Base-by-base conservation (phyloP, 2,888 invertebrate species). In the Melanophora roralis region DNA sequence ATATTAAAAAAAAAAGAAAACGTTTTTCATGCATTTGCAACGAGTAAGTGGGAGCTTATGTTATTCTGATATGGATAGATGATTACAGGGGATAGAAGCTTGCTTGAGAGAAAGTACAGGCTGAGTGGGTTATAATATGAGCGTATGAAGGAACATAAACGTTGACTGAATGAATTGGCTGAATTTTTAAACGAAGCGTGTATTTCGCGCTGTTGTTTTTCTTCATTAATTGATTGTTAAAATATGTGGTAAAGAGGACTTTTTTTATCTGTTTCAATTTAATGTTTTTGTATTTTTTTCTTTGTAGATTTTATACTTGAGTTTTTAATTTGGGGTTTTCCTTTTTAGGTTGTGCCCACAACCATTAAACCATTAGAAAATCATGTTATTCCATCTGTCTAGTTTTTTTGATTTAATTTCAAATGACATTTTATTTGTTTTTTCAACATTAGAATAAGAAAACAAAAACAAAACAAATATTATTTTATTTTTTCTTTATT, bases 151-250 rank as follows among this genome's bases (percentile, higher is more conserved):
- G 5, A 38, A 1, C 19, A 36, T 34, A 12, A 11, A 11, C n/a
- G 1, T 49, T 23, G 49, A 36, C 9, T 40, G 55, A 45, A 32
- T 21, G 36, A 65, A 74, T 74, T 67, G 32, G 34, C 59, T 67
- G 74, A 65, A 67, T 67, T 51, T 74, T 67, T 43, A 74, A n/a
- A 74, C 74, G 74, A 74, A 74, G 67, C 51, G 59, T 60, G 59
- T 16, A 14, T 60, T 74, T 40, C 32, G 23, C 27, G 16, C 27
- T 49, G 14, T 59, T 74, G 49, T 67, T 59, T 53, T 57, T 43
- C 49, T 49, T 60, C 51, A 67, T 59, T 59, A 67, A 65, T 74
- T 67, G 49, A 49, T 40, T 36, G 49, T 55, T 38, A 51, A 43
- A 60, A 27, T 45, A 59, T 36, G 11, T 43, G 60, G 60, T 45